phyloP scores from a whole-genome alignment of 2,797 vertebrate species.

The Dallia pectoralis region DNA sequence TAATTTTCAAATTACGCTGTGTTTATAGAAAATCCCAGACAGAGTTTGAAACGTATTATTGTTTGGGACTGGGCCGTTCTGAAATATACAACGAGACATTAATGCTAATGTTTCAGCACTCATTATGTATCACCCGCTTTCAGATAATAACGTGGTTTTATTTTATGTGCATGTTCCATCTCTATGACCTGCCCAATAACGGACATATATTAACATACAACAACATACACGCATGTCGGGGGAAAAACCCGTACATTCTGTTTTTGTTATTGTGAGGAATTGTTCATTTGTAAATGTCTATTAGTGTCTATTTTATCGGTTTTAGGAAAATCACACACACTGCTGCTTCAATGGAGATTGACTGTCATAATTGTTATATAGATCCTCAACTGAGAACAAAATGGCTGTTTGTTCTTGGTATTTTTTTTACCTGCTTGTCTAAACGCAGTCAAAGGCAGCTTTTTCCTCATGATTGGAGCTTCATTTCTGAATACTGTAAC shows the following conservation, averaged over 20 bases:
- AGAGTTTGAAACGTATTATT: slow-evolving; percentile 19
- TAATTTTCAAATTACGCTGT: slow-evolving; percentile 38
- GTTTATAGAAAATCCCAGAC: slow-evolving; percentile 9
- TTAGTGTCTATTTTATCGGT: neutral
- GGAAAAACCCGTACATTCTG: neutral
- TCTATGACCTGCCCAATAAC: neutral
- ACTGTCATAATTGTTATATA: neutral
- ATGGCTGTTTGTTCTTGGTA: too few species aligned
- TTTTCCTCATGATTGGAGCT: neutral
- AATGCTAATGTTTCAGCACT: too few species aligned
- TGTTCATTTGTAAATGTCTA: neutral
- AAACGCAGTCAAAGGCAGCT: neutral
- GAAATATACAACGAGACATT: slow-evolving; percentile 25
- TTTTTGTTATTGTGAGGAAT: neutral
- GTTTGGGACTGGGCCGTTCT: slow-evolving; percentile 32
- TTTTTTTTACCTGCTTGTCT: too few species aligned
- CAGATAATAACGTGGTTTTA: neutral
- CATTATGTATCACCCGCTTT: neutral
- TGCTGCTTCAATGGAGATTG: neutral
- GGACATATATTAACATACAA: neutral
- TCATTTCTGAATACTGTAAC: neutral
- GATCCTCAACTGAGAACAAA: neutral
- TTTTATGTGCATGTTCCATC: neutral
- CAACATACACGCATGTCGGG: neutral
- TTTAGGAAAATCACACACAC: neutral